A percentile compares a stretch with the other conserved stretches of the same genome.
Conservation (phyloP, 1,140 invertebrate genomes). For the Chrysopa pallens region DNA sequence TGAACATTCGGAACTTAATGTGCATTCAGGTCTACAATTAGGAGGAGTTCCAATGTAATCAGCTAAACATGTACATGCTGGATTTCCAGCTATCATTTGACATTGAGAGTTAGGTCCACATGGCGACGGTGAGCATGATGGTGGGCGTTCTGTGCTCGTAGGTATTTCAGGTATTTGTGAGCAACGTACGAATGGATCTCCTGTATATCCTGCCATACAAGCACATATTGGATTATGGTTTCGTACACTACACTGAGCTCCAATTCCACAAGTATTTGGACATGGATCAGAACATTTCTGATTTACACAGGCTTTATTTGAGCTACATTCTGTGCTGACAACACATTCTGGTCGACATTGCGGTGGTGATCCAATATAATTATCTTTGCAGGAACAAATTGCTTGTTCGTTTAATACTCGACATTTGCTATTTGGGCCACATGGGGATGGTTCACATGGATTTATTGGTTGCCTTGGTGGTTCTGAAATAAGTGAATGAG, state of each 20-base stretch:
- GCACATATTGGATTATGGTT: slow-evolving; percentile 46
- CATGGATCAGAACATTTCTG: slow-evolving; percentile 44
- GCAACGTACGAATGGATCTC: slow-evolving; percentile 52
- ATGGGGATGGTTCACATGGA: slow-evolving; percentile 41
- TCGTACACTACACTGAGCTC: slow-evolving; percentile 34
- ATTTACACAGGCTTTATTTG: slow-evolving; percentile 38
- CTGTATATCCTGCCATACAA: slow-evolving; percentile 50
- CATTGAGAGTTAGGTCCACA: slow-evolving; percentile 71
- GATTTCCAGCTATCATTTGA: slow-evolving; percentile 44
- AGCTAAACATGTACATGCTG: slow-evolving; percentile 58
- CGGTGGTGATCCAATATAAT: slow-evolving; percentile 37
- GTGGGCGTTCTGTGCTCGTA: slow-evolving; percentile 35
- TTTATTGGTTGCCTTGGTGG: slow-evolving; percentile 19
- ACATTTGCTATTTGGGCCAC: slow-evolving; percentile 47
- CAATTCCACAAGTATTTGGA: slow-evolving; percentile 38
- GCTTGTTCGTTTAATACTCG: slow-evolving; percentile 31
- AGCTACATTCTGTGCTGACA: slow-evolving; percentile 39
- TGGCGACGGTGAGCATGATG: slow-evolving; percentile 56
- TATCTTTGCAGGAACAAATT: slow-evolving; percentile 41
- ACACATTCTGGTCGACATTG: slow-evolving; percentile 42
- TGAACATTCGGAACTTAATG: slow-evolving; percentile 51
- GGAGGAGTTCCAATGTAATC: slow-evolving; percentile 58
- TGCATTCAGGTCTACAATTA: slow-evolving; percentile 54
- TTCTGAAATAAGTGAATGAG: background rate
- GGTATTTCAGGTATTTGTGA: slow-evolving; percentile 21